Evolutionary conservation across 2,888 invertebrate species (phyloP), one percentile per base, ranked within the genome.

Genomic region (Monochamus alternatus): DNA sequence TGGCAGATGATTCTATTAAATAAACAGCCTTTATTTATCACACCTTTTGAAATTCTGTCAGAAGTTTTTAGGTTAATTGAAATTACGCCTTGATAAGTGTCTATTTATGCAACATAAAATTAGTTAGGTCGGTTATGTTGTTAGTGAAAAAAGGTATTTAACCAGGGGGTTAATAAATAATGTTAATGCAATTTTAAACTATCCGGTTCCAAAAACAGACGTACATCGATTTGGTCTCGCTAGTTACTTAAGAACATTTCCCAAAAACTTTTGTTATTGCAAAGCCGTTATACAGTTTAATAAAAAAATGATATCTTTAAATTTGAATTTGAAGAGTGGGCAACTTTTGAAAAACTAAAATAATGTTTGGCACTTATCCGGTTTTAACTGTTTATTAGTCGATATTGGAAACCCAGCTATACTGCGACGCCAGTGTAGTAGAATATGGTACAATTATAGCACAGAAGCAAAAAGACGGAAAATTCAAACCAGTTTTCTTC

Each of bases 171-270:
- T 5, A n/a, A n/a, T n/a, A n/a, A 63, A 73, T 14, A 75, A 75
- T 68, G 58, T 75, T 47, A 43, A 69, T 60, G 62, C 70, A 38
- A 52, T 73, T 32, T 9, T 51, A n/a, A 52, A 80, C 31, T 82
- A 74, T 67, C 81, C 81, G 7, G 62, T 77, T 14, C 81, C 81
- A 8, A 67, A 30, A 44, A 62, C 73, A 59, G 74, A 78, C 30
- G 71, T 82, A 2, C 81, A 80, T 2, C 51, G 78, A 5, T 84
- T 84, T 75, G 55, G 55, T 7, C 55, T 55, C 7, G 55, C 55
- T 3, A 55, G 55, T 22, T 55, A 14, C 8, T 55, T 55, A 3
- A 12, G 55, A 14, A 66, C 52, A 31, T 66, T 51, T 52, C 4
- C 52, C 0, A 4, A 43, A 12, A 51, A 22, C 22, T 66, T 66